Evolutionary conservation across 2,888 invertebrate genomes (phyloP).

Genomic region (Elegia similella): DNA sequence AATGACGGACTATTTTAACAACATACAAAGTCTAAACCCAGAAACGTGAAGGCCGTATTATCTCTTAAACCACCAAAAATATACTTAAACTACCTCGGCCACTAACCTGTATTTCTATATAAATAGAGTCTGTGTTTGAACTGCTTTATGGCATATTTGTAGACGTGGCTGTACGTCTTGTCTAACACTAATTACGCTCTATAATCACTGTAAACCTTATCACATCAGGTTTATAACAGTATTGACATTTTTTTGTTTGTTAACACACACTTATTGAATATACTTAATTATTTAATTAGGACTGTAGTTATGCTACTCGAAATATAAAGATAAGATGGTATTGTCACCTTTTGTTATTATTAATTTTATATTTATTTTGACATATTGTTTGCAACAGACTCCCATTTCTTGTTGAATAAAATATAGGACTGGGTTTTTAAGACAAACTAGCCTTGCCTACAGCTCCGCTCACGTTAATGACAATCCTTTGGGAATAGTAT

Average conservation of each 20-base stretch:
- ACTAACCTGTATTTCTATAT: not conserved
- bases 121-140: not conserved
- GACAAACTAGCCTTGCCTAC: no score
- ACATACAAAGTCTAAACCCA: not conserved
- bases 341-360: not conserved
- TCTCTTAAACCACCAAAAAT: not conserved
- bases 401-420: not conserved
- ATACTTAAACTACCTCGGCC: not conserved
- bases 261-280: not conserved
- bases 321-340: not conserved
- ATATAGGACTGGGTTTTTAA: not conserved
- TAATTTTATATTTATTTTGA: not conserved
- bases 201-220: slow-evolving; percentile 1
- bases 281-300: slow-evolving; percentile 10
- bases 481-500: no score
- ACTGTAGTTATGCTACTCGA: slow-evolving; percentile 6
- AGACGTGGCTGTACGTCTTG: not conserved
- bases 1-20: not conserved
- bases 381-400: not conserved
- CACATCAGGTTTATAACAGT: slow-evolving; percentile 42
- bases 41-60: not conserved
- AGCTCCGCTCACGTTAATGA: no score
- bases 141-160: not conserved
- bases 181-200: not conserved
- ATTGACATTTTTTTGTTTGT: slow-evolving; percentile 25